These are phyloP conservation scores for Mimachlamys varia DNA, from an alignment of 2,888 invertebrate genomes.

Conservation along the genomic window DNA sequence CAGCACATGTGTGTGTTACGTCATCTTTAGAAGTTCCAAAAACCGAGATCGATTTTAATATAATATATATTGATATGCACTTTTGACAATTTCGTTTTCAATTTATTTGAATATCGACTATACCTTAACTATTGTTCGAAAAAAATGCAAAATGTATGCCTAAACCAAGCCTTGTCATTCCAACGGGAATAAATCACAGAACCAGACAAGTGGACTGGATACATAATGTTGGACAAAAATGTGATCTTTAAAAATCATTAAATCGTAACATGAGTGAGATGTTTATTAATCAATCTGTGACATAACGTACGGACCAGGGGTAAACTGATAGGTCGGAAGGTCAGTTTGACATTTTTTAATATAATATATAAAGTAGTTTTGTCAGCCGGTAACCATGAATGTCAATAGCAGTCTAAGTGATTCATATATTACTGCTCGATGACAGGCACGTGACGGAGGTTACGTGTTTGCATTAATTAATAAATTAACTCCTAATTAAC, in stretches of 20 bases:
- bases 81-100: too few relatives aligned
- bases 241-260: neutral
- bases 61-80: too few relatives aligned
- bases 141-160: neutral
- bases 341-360: neutral
- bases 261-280: neutral
- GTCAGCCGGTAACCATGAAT: neutral
- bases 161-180: neutral
- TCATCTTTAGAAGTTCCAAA: too few relatives aligned
- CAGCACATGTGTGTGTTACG: too few relatives aligned
- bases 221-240: neutral
- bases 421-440: neutral
- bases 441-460: neutral
- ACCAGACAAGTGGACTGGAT: neutral
- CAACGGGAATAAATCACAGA: neutral
- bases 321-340: neutral
- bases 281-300: neutral
- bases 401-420: constrained; percentile 1
- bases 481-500: neutral
- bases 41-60: too few relatives aligned
- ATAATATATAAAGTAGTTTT: neutral
- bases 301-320: neutral
- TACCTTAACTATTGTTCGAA: neutral
- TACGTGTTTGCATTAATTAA: constrained; percentile 31
- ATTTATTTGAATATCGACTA: neutral